phyloP scores from a whole-genome alignment of 1,140 invertebrate species.

The Grapholita molesta region DNA sequence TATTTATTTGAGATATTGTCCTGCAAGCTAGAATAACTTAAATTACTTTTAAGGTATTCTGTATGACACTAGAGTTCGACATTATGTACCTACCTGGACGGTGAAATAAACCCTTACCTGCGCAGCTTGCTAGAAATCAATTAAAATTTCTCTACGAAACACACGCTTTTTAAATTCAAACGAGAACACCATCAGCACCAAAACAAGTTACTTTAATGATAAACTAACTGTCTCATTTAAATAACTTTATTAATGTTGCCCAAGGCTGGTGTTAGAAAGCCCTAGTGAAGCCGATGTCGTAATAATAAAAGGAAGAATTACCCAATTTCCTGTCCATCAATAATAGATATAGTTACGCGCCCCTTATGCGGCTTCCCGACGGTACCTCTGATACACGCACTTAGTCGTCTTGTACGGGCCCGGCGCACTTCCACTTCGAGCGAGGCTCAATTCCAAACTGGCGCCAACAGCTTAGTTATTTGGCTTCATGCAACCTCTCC shows the following conservation, averaged over 20 bases:
- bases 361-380: not conserved
- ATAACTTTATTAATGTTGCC: not conserved
- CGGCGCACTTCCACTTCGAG: not conserved
- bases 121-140: not conserved
- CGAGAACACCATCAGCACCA: too few species aligned
- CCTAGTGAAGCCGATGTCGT: not conserved
- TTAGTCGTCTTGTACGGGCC: not conserved
- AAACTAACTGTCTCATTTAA: not conserved
- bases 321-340: constrained; percentile 15
- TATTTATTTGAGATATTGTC: too few species aligned
- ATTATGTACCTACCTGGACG: too few species aligned
- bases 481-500: not conserved
- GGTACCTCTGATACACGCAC: not conserved
- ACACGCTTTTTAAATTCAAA: not conserved
- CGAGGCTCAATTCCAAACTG: not conserved
- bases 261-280: not conserved
- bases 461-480: not conserved
- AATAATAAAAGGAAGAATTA: constrained; percentile 14
- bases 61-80: too few species aligned
- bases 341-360: not conserved
- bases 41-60: too few species aligned
- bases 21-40: too few species aligned
- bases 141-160: not conserved
- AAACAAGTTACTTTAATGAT: constrained; percentile 5
- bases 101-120: not conserved